Evolutionary conservation across 2,888 invertebrate genomes (phyloP).

Genomic region (Acleris laterana): DNA sequence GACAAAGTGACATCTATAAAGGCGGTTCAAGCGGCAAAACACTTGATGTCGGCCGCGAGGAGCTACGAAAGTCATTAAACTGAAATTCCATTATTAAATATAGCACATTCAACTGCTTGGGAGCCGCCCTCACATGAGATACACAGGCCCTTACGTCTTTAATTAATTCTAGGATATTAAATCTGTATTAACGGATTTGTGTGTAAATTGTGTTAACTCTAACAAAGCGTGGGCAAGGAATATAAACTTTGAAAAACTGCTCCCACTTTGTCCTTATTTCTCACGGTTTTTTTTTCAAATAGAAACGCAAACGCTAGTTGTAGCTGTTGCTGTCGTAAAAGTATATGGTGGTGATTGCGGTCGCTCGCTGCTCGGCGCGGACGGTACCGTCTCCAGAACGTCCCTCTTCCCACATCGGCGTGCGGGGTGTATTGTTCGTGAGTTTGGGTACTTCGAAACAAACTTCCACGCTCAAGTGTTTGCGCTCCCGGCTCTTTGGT

Average conservation of each 20-base stretch:
- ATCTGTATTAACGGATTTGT: conserved; percentile 24
- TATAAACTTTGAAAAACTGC: no score
- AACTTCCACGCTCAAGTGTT: conserved; percentile 80
- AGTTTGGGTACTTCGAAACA: conserved; percentile 80
- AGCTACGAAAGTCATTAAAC: conserved; percentile 54
- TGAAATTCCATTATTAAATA: conserved; percentile 37
- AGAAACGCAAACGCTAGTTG: not conserved
- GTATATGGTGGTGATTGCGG: no score
- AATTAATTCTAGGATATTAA: conserved; percentile 31
- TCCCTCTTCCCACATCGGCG: conserved; percentile 66
- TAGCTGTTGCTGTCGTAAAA: no score
- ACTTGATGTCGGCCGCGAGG: conserved; percentile 59
- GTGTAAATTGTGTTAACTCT: conserved; percentile 2
- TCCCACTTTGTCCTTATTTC: no score
- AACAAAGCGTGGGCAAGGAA: no score
- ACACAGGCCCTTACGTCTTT: conserved; percentile 16
- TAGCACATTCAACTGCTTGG: conserved; percentile 24
- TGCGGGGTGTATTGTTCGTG: conserved; percentile 70
- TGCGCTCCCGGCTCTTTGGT: conserved; percentile 78
- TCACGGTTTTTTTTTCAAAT: not conserved
- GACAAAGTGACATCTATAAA: conserved; percentile 75
- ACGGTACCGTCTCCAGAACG: conserved; percentile 28
- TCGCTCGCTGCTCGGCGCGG: no score
- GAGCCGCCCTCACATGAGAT: conserved; percentile 18
- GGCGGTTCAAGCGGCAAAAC: conserved; percentile 69